Conservation (phyloP, 2,113 vertebrate genomes). For the Sinocyclocheilus grahami region DNA sequence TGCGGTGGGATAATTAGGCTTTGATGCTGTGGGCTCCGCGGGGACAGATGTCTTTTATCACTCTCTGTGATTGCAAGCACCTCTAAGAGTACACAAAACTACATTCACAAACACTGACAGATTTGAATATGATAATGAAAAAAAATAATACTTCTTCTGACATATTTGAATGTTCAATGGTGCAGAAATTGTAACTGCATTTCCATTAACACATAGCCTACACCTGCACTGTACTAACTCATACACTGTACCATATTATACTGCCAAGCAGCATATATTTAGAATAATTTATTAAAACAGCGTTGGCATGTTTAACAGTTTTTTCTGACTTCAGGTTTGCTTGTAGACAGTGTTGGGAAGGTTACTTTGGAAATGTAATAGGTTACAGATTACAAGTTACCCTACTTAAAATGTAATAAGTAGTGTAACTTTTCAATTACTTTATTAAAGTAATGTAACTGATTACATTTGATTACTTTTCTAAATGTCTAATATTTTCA, state of each 20-base stretch:
- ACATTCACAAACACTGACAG: neutral
- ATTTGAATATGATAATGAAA: too few species aligned
- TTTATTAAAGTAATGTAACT: too few species aligned
- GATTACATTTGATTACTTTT: too few species aligned
- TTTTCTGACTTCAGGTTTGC: slow-evolving; percentile 1
- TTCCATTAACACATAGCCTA: neutral
- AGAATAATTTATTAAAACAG: neutral
- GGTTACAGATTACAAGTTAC: too few species aligned
- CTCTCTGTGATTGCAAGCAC: slow-evolving; percentile 35
- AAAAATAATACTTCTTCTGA: neutral
- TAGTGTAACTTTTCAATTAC: too few species aligned
- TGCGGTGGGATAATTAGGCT: slow-evolving; percentile 54
- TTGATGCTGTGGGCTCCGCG: slow-evolving; percentile 30
- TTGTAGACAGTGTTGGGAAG: neutral
- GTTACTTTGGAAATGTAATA: too few species aligned
- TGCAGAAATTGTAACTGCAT: too few species aligned
- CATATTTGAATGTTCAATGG: neutral
- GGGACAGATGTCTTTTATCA: slow-evolving; percentile 1
- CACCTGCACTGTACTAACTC: neutral
- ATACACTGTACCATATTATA: too few species aligned
- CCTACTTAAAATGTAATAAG: too few species aligned
- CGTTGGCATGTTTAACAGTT: neutral
- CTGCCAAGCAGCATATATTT: too few species aligned
- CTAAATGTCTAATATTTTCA: too few species aligned
- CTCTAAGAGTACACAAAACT: slow-evolving; percentile 12